Conservation (phyloP, 2,113 vertebrate species). For the Columbina picui region DNA sequence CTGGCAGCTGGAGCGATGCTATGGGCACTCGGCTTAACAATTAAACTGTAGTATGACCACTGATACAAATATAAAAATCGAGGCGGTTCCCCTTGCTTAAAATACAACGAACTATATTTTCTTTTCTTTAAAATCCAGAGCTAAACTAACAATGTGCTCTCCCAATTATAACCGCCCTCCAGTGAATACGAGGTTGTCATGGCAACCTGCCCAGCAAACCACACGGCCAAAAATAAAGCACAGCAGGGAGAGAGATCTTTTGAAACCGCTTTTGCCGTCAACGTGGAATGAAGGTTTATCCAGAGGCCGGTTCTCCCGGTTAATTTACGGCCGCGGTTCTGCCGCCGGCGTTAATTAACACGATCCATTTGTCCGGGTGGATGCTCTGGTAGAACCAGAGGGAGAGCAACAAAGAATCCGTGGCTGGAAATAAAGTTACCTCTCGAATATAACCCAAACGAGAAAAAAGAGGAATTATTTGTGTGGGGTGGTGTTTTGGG, state of each 20-base stretch:
- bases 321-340: neutral
- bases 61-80: conserved; percentile 17
- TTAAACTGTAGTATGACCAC: conserved; percentile 39
- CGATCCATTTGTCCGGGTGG: neutral
- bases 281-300: conserved; percentile 37
- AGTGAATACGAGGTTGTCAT: conserved; percentile 69
- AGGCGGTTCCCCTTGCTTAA: neutral
- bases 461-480: neutral
- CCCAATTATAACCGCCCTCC: conserved; percentile 60
- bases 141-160: conserved; percentile 64
- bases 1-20: neutral
- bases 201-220: conserved; percentile 67
- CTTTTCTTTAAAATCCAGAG: neutral
- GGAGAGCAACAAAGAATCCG: neutral
- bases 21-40: conserved; percentile 23
- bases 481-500: neutral
- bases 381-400: fast-evolving
- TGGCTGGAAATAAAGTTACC: neutral
- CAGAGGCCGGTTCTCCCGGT: neutral
- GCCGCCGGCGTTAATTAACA: neutral
- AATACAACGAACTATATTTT: neutral
- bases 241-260: conserved; percentile 38
- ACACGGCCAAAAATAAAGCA: conserved; percentile 61
- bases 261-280: neutral
- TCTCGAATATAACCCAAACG: neutral